Conservation (phyloP, 2,888 invertebrate species). For the Blastobasis adustella region DNA sequence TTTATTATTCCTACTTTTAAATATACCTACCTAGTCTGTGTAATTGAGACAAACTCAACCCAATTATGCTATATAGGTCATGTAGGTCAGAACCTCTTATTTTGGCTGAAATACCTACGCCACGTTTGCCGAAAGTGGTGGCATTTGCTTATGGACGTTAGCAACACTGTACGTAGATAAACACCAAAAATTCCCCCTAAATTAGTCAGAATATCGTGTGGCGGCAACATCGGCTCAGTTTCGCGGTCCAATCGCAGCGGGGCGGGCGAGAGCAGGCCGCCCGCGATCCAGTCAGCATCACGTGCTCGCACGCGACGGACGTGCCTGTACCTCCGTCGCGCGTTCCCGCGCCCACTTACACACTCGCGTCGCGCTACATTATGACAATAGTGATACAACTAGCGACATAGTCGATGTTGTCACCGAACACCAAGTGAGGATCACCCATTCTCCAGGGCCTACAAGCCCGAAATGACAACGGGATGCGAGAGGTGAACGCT, state of each 20-base stretch:
- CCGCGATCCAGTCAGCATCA: constrained; percentile 61
- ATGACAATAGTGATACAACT: constrained; percentile 54
- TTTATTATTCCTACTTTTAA: too few relatives aligned
- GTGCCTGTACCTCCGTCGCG: constrained; percentile 33
- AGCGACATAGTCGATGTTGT: constrained; percentile 56
- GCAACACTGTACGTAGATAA: too few relatives aligned
- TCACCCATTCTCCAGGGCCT: constrained; percentile 22
- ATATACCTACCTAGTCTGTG: too few relatives aligned
- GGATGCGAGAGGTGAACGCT: constrained; percentile 71
- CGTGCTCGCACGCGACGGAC: constrained; percentile 53
- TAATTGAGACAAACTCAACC: too few relatives aligned
- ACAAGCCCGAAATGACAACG: constrained; percentile 40
- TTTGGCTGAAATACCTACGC: too few relatives aligned
- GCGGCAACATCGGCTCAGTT: constrained; percentile 44
- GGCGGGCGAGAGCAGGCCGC: constrained; percentile 17
- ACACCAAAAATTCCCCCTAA: constrained; percentile 20
- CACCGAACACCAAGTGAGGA: constrained; percentile 36
- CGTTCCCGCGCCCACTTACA: constrained; percentile 63
- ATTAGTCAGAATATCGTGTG: constrained; percentile 32
- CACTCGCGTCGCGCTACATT: constrained; percentile 58
- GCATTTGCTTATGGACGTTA: too few relatives aligned
- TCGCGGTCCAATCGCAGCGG: constrained; percentile 30
- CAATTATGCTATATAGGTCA: too few relatives aligned
- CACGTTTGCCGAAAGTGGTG: too few relatives aligned
- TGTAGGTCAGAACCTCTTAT: too few relatives aligned